Conservation (phyloP, 2,888 invertebrate genomes). For the Tenthredo mesomela region DNA sequence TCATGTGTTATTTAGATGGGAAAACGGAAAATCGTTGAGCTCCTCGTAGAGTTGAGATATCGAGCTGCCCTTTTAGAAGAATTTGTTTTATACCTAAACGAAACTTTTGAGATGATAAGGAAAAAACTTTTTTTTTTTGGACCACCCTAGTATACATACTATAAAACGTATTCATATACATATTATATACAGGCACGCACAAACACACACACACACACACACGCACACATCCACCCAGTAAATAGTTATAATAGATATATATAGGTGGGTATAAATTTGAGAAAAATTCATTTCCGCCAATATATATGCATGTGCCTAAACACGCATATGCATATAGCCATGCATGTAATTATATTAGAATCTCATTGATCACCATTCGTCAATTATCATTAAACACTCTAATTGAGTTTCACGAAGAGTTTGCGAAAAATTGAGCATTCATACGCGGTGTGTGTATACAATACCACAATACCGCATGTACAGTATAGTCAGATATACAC, state of each 20-base stretch:
- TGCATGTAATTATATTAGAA: background rate
- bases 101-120: no score
- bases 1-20: no score
- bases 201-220: background rate
- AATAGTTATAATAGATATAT: background rate
- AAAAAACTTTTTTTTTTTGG: no score
- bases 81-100: no score
- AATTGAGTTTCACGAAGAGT: background rate
- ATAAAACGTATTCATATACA: background rate
- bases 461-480: background rate
- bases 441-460: background rate
- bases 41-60: no score
- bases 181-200: background rate
- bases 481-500: background rate
- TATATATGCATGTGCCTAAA: background rate
- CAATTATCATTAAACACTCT: background rate
- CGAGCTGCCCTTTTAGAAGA: no score
- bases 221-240: background rate
- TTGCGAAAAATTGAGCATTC: slow-evolving; percentile 17
- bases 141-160: no score
- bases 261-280: background rate
- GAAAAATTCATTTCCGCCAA: background rate
- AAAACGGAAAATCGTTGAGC: no score
- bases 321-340: background rate
- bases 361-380: background rate